These are phyloP conservation scores for Rhynchophorus ferrugineus DNA, from an alignment of 1,140 invertebrate genomes.

Conservation along the genomic window DNA sequence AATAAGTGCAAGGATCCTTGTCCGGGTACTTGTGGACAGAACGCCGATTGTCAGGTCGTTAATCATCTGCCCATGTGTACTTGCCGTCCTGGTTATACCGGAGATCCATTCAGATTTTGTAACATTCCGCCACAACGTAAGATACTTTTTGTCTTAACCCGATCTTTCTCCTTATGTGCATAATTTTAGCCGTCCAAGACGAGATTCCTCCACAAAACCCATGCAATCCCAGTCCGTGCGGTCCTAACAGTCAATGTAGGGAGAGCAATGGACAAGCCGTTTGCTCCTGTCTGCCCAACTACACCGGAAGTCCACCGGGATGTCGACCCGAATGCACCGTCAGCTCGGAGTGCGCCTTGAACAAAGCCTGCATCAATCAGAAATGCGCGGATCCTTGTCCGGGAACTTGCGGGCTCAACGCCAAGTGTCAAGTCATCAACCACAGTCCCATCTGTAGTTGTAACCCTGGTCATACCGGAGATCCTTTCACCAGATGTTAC, in stretches of 20 bases:
- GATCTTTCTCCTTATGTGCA: not conserved
- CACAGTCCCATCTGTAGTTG: slow-evolving; percentile 58
- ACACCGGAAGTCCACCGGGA: slow-evolving; percentile 53
- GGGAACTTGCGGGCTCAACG: slow-evolving; percentile 54
- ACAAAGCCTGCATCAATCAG: slow-evolving; percentile 54
- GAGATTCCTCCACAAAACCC: slow-evolving; percentile 45
- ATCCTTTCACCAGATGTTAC: slow-evolving; percentile 54
- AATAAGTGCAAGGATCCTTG: slow-evolving; percentile 66
- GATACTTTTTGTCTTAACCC: not conserved
- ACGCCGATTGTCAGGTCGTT: slow-evolving; percentile 59
- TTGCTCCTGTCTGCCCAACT: slow-evolving; percentile 55
- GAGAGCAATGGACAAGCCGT: slow-evolving; percentile 51
- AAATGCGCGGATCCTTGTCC: slow-evolving; percentile 58
- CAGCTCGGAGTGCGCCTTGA: slow-evolving; percentile 54
- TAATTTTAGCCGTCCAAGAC: slow-evolving; percentile 17
- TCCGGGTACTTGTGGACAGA: slow-evolving; percentile 61
- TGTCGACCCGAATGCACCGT: slow-evolving; percentile 58
- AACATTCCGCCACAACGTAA: slow-evolving; percentile 14
- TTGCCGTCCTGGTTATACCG: slow-evolving; percentile 57
- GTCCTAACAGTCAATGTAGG: slow-evolving; percentile 55
- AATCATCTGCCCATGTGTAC: slow-evolving; percentile 63
- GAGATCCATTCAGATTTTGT: slow-evolving; percentile 48
- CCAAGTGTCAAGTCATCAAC: slow-evolving; percentile 54
- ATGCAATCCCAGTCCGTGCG: slow-evolving; percentile 55
- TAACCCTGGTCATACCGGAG: slow-evolving; percentile 49